Base-by-base conservation (phyloP, 2,113 vertebrate genomes). In the Trogon surrucura region DNA sequence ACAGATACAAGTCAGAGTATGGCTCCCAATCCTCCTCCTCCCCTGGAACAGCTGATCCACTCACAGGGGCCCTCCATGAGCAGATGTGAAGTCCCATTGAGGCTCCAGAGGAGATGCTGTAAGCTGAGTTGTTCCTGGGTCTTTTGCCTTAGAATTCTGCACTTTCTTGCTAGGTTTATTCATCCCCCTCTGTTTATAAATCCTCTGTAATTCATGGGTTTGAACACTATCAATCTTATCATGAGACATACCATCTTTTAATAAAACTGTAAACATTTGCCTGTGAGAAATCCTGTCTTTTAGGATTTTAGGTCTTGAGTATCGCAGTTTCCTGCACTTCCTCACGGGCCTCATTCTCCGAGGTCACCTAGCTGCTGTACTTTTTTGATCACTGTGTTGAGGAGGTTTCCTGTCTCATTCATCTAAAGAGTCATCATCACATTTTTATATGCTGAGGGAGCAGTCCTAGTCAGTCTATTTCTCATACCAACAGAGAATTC, bases 31-130 rank as follows among this genome's bases (percentile, higher is more conserved):
- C 11, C 21, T 44, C 25, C 51, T 30, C 22, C 14, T 44, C 36
- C 16, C 21, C 27, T 4, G 3, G 51, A 56, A 44, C 21, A 73
- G 25, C 14, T 5, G 21, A 44, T 73, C 36, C 8, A 9, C 51
- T 9, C 3, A 2, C 8, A 3, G 20, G 4, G 21, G 21, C 36
- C 51, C 51, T 7, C 51, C 21, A 2, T 1, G 6, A 16, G 29
- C 11, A 72, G 70, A 27, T 41, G 13, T 7, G 5, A 8, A 72
- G 15, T 44, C 51, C 11, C 20, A 3, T 6, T 30, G 36, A 44
- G 51, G 36, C 4, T 56, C 51, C 13, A 29, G 27, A 38, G 6
- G 34, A 16, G 50, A 26, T 30, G 27, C 27, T 15, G 2, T 44
- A 32, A 10, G 15, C 36, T 44, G 51, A 73, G 36, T 22, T 56